These are phyloP conservation scores for Pristionchus mayeri DNA, from an alignment of 2,888 invertebrate genomes.

Conservation along the genomic window DNA sequence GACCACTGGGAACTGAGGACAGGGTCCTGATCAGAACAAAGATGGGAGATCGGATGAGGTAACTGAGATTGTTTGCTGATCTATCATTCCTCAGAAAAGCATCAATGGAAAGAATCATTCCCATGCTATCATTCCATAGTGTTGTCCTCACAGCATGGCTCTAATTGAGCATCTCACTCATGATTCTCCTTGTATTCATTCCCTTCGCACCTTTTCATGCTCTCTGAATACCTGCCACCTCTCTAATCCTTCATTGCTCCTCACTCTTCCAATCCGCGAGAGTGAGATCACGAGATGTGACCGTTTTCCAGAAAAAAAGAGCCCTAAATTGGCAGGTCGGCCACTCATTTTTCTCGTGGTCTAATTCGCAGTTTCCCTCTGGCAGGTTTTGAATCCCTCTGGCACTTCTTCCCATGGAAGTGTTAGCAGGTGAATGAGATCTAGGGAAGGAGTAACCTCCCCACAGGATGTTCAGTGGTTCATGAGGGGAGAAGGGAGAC, in stretches of 20 bases:
- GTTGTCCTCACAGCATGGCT: background rate
- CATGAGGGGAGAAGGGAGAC: no score
- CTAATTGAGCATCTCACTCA: background rate
- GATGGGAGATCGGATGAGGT: no score
- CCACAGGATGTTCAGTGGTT: no score
- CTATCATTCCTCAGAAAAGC: no score
- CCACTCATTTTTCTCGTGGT: background rate
- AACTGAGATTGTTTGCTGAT: no score
- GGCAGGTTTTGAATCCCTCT: background rate
- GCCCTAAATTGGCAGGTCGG: background rate
- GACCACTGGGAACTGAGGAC: background rate
- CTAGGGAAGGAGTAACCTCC: background rate
- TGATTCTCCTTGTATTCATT: background rate
- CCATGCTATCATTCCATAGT: background rate
- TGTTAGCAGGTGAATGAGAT: background rate
- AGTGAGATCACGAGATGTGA: background rate
- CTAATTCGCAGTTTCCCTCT: slow-evolving; percentile 10
- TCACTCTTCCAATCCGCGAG: background rate
- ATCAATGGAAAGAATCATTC: no score
- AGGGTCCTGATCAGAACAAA: background rate
- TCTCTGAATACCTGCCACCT: background rate
- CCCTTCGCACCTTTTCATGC: background rate
- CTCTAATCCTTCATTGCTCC: background rate
- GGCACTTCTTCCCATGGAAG: background rate
- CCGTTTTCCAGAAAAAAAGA: background rate